Evolutionary conservation across 2,888 invertebrate species (phyloP), one percentile per base, ranked within the genome.

Genomic region (Habrosyne pyritoides): DNA sequence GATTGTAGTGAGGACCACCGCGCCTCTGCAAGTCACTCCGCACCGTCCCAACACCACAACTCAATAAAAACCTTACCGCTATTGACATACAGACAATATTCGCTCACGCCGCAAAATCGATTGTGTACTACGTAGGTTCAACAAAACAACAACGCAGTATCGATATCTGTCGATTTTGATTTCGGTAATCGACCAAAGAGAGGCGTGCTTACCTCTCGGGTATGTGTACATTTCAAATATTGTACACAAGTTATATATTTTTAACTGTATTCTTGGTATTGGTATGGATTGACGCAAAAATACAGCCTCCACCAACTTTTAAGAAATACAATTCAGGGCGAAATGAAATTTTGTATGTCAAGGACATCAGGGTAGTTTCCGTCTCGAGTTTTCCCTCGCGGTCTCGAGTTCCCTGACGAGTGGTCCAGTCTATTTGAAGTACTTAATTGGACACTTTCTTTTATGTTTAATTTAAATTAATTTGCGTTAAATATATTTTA

Each of bases 21-120:
- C 81, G 85, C 77, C 82, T 86, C 69, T 87, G 89, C 89, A 87
- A 88, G 89, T 89, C 88, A 89, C 80, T 79, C 77, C 67, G 56
- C 64, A 67, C 66, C 55, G 55, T 30, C 52, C 54, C 28, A 48
- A 46, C 33, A 28, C 24, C 30, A 14, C 68, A 60, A 10, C n/a
- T 55, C 55, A 76, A 61, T 57, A 53, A 33, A 33, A 10, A 42
- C 66, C 60, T 56, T 75, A 68, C 30, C 2, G 0, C n/a, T 0
- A 10, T 14, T 10, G 0, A 0, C 3, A 60, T 72, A 77, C 54
- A 57, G 67, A 30, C 52, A 26, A 69, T 52, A 66, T 67, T 70
- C 0, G 51, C 7, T 28, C 63, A 47, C 7, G 47, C 22, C 10
- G 18, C 10, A 6, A 14, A 12, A 53, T 4, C 56, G 58, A 69